These are phyloP conservation scores for Heliconius ismenius DNA, from an alignment of 2,888 invertebrate genomes.

Conservation along the genomic window DNA sequence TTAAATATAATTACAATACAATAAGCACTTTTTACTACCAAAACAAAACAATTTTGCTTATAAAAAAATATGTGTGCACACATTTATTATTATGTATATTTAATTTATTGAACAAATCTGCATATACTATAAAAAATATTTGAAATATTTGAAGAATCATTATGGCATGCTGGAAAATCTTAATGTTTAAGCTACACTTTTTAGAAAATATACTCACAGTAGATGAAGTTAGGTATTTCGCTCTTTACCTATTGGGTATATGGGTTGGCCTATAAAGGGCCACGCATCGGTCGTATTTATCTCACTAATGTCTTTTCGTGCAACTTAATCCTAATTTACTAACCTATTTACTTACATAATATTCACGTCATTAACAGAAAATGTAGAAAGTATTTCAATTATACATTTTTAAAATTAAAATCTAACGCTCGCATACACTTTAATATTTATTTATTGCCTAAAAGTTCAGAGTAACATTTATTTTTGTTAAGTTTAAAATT, in stretches of 20 bases:
- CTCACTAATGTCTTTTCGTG: conserved; percentile 79
- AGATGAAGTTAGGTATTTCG: conserved; percentile 1
- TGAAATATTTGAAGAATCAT: conserved; percentile 12
- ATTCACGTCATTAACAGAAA: conserved; percentile 22
- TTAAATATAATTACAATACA: neutral
- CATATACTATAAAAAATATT: conserved; percentile 26
- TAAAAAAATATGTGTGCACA: conserved; percentile 8
- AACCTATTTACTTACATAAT: conserved; percentile 35
- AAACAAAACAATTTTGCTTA: conserved; percentile 8
- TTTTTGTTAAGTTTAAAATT: neutral
- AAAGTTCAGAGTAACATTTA: conserved; percentile 24
- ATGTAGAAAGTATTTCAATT: neutral
- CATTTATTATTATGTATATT: conserved; percentile 7
- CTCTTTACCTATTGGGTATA: neutral
- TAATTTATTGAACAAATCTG: conserved; percentile 21
- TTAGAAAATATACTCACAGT: conserved; percentile 16
- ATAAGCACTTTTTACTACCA: neutral
- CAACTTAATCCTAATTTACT: conserved; percentile 47
- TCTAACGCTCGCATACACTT: neutral
- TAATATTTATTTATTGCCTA: conserved; percentile 20
- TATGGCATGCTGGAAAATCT: conserved; percentile 4
- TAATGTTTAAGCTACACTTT: conserved; percentile 6
- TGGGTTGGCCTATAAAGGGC: conserved; percentile 16
- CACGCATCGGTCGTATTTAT: conserved; percentile 48
- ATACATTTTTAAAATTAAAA: neutral